Evolutionary conservation across 1,140 invertebrate species (phyloP), one percentile per base, ranked within the genome.

Genomic region (Saccostrea echinata): DNA sequence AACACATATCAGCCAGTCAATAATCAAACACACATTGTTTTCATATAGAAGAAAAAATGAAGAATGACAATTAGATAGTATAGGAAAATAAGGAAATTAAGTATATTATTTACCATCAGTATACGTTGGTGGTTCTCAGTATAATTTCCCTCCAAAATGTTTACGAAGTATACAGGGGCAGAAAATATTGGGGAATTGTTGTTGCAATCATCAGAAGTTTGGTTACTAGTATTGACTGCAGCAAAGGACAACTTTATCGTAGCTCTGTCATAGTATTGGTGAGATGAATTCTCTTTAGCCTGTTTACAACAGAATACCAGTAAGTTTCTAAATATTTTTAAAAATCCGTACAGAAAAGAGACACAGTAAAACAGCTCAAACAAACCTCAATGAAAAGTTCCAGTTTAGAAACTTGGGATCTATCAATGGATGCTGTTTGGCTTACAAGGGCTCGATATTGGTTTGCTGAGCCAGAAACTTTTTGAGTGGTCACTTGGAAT

Each of bases 181-280:
- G 57, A 24, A 64, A 64, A 64, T 24, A n/a, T 18, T 21, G 57
- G 57, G 21, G 57, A 64, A 21, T 64, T 88, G 83, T 91, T 88
- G 43, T 90, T 90, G 53, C 88, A 11, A 88, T 90, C 86, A 13
- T 53, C 30, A 43, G 92, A 88, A 85, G 83, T 91, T 83, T 90
- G 91, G 52, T 27, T 30, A 82, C 76, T 35, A 27, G 76, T 76
- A 76, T 91, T 91, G 21, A 61, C 88, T 11, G 61, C 30, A n/a
- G 35, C 57, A 30, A 91, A 81, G 24, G 85, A 87, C 16, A 87
- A n/a, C 21, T 64, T 87, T n/a, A 92, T n/a, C 3, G 84, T n/a
- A 0, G 92, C 92, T 81, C 86, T 71, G 33, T 57, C 30, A 16
- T 27, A 76, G 16, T 76, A 76, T 30, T 27, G 11, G 68, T 76